phyloP scores from a whole-genome alignment of 1,140 invertebrate species.

The Scaptomyza graminum region DNA sequence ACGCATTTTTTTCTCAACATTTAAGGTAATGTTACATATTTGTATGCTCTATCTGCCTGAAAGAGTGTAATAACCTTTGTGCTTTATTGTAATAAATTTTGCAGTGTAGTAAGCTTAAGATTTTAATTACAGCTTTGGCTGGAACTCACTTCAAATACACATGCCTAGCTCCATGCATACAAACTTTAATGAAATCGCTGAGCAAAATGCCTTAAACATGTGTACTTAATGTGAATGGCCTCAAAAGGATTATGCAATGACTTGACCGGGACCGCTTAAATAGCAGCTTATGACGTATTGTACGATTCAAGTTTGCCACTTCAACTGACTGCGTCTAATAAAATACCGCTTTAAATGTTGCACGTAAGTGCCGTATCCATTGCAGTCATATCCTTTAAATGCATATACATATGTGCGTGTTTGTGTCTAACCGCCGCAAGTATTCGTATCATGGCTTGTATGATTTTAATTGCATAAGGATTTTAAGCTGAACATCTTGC shows the following conservation, averaged over 20 bases:
- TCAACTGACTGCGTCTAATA: conserved; percentile 50
- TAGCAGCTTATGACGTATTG: conserved; percentile 65
- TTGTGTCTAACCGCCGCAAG: conserved; percentile 55
- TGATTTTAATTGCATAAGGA: conserved; percentile 65
- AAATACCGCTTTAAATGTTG: conserved; percentile 71
- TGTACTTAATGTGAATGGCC: conserved; percentile 31
- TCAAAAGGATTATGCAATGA: conserved; percentile 55
- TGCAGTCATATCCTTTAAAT: conserved; percentile 9
- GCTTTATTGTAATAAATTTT: conserved; percentile 1
- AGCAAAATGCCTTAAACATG: conserved; percentile 31
- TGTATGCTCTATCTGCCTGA: too few species aligned
- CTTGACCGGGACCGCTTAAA: conserved; percentile 38
- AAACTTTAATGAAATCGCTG: conserved; percentile 24
- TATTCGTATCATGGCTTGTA: conserved; percentile 42
- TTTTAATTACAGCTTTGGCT: conserved; percentile 32
- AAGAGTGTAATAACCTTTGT: conserved; percentile 5
- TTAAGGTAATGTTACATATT: too few species aligned
- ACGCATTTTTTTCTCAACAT: too few species aligned
- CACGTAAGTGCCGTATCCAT: conserved; percentile 62
- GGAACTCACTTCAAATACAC: conserved; percentile 5
- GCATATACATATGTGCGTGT: conserved; percentile 5
- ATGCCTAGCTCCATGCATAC: background rate
- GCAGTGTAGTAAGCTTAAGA: conserved; percentile 19
- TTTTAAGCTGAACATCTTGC: conserved; percentile 54
- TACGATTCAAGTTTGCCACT: conserved; percentile 46